Percentiles rank a stretch among this genome's conserved stretches.
Conservation (phyloP, 2,888 invertebrate genomes). For the Plebejus argus region DNA sequence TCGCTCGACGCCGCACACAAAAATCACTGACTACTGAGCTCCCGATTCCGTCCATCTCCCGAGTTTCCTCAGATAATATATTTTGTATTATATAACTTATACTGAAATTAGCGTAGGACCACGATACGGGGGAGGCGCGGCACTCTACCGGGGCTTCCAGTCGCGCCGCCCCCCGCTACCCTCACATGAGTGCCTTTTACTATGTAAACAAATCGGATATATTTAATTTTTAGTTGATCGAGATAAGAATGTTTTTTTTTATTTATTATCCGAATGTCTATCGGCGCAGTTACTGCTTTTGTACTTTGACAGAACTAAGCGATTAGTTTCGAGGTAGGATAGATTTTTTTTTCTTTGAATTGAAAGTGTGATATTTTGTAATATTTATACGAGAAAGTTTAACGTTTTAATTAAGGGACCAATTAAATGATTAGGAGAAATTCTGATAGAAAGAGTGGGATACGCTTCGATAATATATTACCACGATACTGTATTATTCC, state of each 20-base stretch:
- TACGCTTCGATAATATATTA: conserved; percentile 60
- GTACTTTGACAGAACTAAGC: conserved; percentile 77
- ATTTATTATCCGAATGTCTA: conserved; percentile 79
- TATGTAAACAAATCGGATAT: conserved; percentile 72
- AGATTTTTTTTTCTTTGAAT: conserved; percentile 77
- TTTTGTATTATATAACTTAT: conserved; percentile 52
- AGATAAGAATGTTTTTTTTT: conserved; percentile 77
- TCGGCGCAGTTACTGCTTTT: conserved; percentile 78
- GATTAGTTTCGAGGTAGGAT: conserved; percentile 75
- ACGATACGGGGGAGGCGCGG: conserved; percentile 45
- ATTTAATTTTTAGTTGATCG: conserved; percentile 79
- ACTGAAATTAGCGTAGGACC: conserved; percentile 30
- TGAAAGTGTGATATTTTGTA: conserved; percentile 81
- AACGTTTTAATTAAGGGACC: conserved; percentile 80
- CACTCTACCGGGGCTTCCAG: conserved; percentile 61
- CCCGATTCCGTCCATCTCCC: conserved; percentile 64
- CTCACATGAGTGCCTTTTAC: conserved; percentile 74
- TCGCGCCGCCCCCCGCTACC: conserved; percentile 50
- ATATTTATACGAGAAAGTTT: conserved; percentile 80
- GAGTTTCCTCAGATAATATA: conserved; percentile 59
- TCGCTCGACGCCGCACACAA: conserved; percentile 57
- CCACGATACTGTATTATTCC: conserved; percentile 64
- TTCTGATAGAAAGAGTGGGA: conserved; percentile 68
- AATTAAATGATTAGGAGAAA: conserved; percentile 79
- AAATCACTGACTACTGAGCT: conserved; percentile 59